Percentiles rank a stretch among this genome's conserved stretches.
These are phyloP conservation scores for Hirtodrosophila alboralis DNA, from an alignment of 2,888 invertebrate genomes.

Conservation along the genomic window DNA sequence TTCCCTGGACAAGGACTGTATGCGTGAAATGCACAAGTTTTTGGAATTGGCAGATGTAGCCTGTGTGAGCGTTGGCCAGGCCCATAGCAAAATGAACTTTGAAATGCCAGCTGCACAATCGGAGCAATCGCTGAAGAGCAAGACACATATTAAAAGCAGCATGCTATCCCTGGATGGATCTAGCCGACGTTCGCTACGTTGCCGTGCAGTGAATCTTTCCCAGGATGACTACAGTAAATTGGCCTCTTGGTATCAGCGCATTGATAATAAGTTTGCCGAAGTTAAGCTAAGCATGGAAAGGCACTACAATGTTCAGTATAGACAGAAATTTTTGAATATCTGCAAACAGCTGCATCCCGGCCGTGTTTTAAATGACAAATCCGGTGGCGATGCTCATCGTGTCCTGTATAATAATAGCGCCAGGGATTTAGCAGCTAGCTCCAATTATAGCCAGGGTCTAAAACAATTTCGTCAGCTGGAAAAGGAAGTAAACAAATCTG, in stretches of 20 bases:
- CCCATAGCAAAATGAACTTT: neutral
- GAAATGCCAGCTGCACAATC: neutral
- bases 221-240: conserved; percentile 53
- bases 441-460: conserved; percentile 34
- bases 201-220: conserved; percentile 24
- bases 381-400: conserved; percentile 47
- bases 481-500: conserved; percentile 45
- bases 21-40: conserved; percentile 51
- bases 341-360: conserved; percentile 40
- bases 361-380: conserved; percentile 24
- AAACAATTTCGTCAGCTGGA: conserved; percentile 52
- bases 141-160: neutral
- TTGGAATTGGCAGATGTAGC: conserved; percentile 60
- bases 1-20: conserved; percentile 34
- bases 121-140: neutral
- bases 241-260: conserved; percentile 64
- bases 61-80: conserved; percentile 21
- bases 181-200: neutral
- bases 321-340: conserved; percentile 41
- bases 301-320: conserved; percentile 51
- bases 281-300: conserved; percentile 55
- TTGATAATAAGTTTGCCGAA: conserved; percentile 52
- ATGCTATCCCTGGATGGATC: neutral
- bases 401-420: conserved; percentile 1
- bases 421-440: conserved; percentile 17